A percentile compares a stretch with the other conserved stretches of the same genome.
Evolutionary conservation across 2,113 vertebrate species (phyloP).

Genomic region (Pelobates fuscus): DNA sequence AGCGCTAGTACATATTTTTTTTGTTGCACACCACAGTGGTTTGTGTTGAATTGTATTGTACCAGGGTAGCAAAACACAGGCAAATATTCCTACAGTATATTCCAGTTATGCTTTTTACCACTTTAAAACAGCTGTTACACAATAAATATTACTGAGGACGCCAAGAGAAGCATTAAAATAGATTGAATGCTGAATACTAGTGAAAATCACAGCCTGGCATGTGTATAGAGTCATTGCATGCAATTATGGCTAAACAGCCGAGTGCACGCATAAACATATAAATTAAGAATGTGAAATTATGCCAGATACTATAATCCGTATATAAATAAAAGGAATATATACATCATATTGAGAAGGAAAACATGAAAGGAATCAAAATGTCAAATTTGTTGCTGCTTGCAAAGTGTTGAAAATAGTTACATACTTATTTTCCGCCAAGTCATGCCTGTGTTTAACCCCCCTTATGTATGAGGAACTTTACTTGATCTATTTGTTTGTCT

Average conservation of each 20-base stretch:
- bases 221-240: constrained; percentile 36
- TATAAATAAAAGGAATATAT: constrained; percentile 32
- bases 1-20: no score
- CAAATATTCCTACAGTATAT: not conserved
- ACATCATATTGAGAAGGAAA: constrained; percentile 17
- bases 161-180: constrained; percentile 25
- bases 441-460: not conserved
- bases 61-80: no score
- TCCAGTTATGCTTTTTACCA: constrained; percentile 14
- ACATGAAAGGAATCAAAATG: constrained; percentile 30
- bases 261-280: constrained; percentile 36
- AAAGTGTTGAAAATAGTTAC: constrained; percentile 9
- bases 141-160: constrained; percentile 16
- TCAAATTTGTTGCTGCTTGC: constrained; percentile 15
- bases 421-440: constrained; percentile 5
- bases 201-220: constrained; percentile 26
- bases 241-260: constrained; percentile 37
- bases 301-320: constrained; percentile 34
- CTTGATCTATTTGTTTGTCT: no score
- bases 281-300: constrained; percentile 29
- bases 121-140: constrained; percentile 26
- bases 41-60: no score
- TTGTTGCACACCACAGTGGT: no score
- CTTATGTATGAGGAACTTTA: no score
- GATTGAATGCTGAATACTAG: constrained; percentile 16